Evolutionary conservation across 2,888 invertebrate species (phyloP).

Genomic region (Timema cristinae): DNA sequence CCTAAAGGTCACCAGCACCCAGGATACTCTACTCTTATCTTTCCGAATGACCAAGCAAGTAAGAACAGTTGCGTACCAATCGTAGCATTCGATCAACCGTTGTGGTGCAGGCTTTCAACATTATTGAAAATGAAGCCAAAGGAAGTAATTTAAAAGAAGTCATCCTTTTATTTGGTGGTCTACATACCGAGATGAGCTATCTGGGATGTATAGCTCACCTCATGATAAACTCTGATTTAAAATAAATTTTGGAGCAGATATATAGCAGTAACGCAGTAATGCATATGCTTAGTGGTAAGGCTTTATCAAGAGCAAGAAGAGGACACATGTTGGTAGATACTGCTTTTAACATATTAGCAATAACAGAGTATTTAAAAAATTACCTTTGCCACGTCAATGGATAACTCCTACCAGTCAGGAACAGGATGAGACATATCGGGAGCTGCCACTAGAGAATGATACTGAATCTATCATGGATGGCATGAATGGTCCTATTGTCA

Average conservation of each 20-base stretch:
- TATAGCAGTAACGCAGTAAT: neutral
- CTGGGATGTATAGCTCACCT: neutral
- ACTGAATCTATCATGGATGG: neutral
- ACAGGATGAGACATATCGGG: neutral
- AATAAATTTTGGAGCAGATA: neutral
- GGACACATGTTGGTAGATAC: no score
- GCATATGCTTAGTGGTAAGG: neutral
- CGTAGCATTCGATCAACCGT: neutral
- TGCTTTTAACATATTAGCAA: neutral
- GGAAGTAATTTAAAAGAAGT: no score
- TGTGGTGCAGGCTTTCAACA: neutral
- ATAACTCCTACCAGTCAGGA: neutral
- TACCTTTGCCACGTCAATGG: neutral
- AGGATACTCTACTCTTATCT: neutral
- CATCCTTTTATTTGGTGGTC: neutral
- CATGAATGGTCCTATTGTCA: neutral
- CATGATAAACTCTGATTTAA: neutral
- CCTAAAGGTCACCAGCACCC: no score
- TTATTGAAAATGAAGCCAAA: neutral
- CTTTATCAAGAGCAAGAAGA: neutral
- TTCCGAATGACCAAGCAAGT: neutral
- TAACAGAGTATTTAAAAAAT: neutral
- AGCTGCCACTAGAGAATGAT: no score
- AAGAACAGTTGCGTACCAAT: constrained; percentile 4
- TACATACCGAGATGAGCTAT: constrained; percentile 1